phyloP scores from a whole-genome alignment of 1,140 invertebrate genomes.

The Thereuonema tuberculata region DNA sequence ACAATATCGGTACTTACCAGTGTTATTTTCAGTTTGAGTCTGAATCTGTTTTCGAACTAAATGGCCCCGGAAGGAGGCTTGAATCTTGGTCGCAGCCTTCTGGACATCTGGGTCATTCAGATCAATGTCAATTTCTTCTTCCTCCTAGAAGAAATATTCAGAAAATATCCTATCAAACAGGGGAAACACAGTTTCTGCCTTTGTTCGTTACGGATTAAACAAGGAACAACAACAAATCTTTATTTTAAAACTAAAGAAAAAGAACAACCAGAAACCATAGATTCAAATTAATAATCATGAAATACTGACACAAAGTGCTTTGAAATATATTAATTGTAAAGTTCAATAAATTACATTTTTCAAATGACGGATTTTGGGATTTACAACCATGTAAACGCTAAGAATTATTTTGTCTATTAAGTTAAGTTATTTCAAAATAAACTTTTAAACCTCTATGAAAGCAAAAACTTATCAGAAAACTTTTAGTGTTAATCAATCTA shows the following conservation, averaged over 20 bases:
- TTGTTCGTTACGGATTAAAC: not conserved
- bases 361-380: too few species aligned
- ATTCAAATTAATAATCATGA: not conserved
- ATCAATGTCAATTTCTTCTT: slow-evolving; percentile 30
- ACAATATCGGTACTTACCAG: too few species aligned
- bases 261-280: too few species aligned
- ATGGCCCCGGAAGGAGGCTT: slow-evolving; percentile 81
- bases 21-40: not conserved
- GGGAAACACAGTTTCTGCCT: too few species aligned
- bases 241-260: not conserved
- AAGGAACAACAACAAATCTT: not conserved
- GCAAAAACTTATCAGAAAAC: too few species aligned
- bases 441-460: too few species aligned
- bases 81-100: slow-evolving; percentile 79
- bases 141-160: slow-evolving; percentile 17
- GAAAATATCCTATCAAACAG: too few species aligned
- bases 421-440: too few species aligned
- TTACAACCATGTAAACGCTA: too few species aligned
- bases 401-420: too few species aligned
- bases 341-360: too few species aligned
- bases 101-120: slow-evolving; percentile 51
- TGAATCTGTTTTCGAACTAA: slow-evolving; percentile 55
- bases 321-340: not conserved
- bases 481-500: too few species aligned
- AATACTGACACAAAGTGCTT: not conserved